A percentile compares a stretch with the other conserved stretches of the same genome.
Evolutionary conservation across 2,888 invertebrate genomes (phyloP).

Genomic region (Magallana nippona): DNA sequence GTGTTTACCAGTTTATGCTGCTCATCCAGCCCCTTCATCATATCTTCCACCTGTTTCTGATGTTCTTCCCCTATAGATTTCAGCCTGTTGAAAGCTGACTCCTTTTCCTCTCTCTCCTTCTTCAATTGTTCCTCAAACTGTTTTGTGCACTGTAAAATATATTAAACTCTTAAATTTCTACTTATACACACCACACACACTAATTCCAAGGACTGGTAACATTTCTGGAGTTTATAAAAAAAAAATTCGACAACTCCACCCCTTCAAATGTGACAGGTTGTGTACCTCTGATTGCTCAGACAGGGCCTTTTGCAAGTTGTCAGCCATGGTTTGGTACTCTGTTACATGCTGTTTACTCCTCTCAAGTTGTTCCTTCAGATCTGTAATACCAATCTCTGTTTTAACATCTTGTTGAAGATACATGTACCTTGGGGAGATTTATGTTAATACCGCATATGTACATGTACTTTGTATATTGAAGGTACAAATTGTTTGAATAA

Average conservation of each 20-base stretch:
- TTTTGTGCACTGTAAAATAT: neutral
- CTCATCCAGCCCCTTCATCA: conserved; percentile 4
- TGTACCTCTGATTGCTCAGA: conserved; percentile 68
- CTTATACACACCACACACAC: too few species aligned
- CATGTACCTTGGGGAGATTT: too few species aligned
- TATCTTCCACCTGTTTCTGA: neutral
- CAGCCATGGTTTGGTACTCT: conserved; percentile 92
- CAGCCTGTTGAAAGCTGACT: neutral
- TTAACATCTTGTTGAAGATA: too few species aligned
- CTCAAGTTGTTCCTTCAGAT: conserved; percentile 87
- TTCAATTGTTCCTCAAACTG: conserved; percentile 11
- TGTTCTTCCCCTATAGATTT: neutral
- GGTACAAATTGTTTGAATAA: too few species aligned
- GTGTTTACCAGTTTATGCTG: conserved; percentile 12
- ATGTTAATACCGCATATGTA: too few species aligned
- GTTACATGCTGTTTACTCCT: conserved; percentile 88
- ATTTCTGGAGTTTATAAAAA: too few species aligned
- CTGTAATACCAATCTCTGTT: conserved; percentile 53
- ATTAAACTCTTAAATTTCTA: too few species aligned
- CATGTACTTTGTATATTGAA: too few species aligned
- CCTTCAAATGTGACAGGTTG: neutral
- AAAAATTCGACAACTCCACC: too few species aligned
- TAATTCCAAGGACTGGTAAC: too few species aligned
- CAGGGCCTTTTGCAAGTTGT: conserved; percentile 83
- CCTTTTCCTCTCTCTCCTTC: neutral